These are phyloP conservation scores for Dicaeum eximium DNA, from an alignment of 2,113 vertebrate species.

Conservation along the genomic window DNA sequence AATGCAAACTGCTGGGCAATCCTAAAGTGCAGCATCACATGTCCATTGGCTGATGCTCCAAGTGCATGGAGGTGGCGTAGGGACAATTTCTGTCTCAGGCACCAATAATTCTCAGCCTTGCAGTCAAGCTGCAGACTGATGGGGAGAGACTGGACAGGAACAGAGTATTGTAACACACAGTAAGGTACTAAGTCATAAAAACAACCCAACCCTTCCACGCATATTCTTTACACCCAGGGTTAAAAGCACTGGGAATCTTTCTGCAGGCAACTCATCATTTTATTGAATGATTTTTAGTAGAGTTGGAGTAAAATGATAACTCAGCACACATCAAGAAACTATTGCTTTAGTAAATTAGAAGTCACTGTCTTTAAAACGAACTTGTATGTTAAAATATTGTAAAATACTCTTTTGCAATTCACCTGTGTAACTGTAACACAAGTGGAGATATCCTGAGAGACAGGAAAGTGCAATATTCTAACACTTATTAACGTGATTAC, in stretches of 20 bases:
- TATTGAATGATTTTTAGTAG: background rate
- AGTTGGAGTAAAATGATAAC: background rate
- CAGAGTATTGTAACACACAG: background rate
- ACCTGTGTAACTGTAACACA: background rate
- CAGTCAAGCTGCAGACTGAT: background rate
- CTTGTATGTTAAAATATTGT: background rate
- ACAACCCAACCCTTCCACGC: background rate
- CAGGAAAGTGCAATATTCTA: background rate
- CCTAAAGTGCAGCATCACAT: background rate
- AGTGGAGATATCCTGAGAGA: background rate
- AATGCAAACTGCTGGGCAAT: background rate
- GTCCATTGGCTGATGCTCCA: background rate
- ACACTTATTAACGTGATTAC: background rate
- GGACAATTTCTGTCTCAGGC: background rate
- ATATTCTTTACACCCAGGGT: background rate
- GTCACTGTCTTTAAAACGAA: background rate
- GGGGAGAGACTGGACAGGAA: background rate
- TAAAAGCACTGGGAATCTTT: background rate
- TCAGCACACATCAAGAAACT: background rate
- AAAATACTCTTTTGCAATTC: background rate
- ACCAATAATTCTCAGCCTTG: background rate
- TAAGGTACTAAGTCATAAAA: background rate
- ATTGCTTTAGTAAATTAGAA: background rate
- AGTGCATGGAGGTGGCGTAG: background rate
- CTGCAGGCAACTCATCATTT: background rate